Percentiles rank a stretch among this genome's conserved stretches.
These are phyloP conservation scores for Urocolius indicus DNA, from an alignment of 2,113 vertebrate species.

Conservation along the genomic window DNA sequence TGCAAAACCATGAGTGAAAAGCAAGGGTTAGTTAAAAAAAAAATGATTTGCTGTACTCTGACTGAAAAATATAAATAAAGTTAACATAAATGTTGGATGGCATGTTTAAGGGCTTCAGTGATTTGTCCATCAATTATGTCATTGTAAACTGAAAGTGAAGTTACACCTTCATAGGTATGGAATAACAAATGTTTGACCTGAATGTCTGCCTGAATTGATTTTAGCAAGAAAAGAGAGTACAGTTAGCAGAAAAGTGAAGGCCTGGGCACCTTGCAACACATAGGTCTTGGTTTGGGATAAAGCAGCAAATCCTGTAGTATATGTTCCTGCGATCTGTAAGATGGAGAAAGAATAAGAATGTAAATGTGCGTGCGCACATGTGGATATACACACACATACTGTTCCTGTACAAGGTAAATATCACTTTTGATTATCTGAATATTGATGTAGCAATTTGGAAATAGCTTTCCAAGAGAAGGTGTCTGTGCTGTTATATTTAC, in stretches of 20 bases:
- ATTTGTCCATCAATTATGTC: not conserved
- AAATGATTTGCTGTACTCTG: accelerated
- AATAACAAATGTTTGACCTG: not conserved
- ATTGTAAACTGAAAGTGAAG: not conserved
- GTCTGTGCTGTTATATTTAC: constrained; percentile 36
- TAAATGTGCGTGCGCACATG: not conserved
- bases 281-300: not conserved
- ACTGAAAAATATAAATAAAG: not conserved
- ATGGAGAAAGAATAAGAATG: not conserved
- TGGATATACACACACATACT: not conserved
- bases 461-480: constrained; percentile 35
- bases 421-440: constrained; percentile 32
- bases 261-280: not conserved
- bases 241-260: not conserved
- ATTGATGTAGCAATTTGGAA: constrained; percentile 37
- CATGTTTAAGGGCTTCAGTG: not conserved
- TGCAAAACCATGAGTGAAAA: not conserved
- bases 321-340: not conserved
- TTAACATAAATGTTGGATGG: not conserved
- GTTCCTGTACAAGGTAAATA: constrained; percentile 20
- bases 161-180: not conserved
- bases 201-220: not conserved
- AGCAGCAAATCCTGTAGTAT: not conserved
- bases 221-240: not conserved
- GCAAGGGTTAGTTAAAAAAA: not conserved